Conservation (phyloP, 2,797 vertebrate genomes). For the Clarias fuscus region DNA sequence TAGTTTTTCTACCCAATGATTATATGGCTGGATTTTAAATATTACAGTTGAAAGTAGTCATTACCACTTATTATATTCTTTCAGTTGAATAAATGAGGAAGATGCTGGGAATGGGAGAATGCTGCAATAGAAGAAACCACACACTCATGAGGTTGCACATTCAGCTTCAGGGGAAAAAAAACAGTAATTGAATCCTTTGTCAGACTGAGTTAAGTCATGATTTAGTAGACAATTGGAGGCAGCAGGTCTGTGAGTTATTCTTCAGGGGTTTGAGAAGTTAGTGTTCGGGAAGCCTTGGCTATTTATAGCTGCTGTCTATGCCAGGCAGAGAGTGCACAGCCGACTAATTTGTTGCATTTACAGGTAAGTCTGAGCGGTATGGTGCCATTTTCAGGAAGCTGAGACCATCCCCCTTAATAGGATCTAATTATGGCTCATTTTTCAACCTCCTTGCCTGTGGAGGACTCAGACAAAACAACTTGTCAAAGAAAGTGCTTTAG, state of each 20-base stretch:
- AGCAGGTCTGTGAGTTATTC: slow-evolving; percentile 46
- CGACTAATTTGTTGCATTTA: slow-evolving; percentile 65
- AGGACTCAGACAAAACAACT: slow-evolving; percentile 54
- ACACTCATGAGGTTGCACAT: neutral
- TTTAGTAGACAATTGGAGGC: slow-evolving; percentile 35
- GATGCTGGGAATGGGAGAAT: neutral
- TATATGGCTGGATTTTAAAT: neutral
- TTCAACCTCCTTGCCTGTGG: slow-evolving; percentile 50
- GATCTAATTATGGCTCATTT: slow-evolving; percentile 63
- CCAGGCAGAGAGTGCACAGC: slow-evolving; percentile 50
- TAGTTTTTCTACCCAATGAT: neutral
- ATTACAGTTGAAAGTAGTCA: neutral
- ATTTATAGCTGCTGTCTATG: slow-evolving; percentile 72
- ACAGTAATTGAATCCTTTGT: slow-evolving; percentile 26
- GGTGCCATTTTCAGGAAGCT: slow-evolving; percentile 46
- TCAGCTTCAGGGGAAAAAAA: neutral
- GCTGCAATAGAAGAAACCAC: neutral
- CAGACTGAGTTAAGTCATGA: slow-evolving; percentile 42
- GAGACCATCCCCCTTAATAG: slow-evolving; percentile 51
- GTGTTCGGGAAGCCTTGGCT: slow-evolving; percentile 58
- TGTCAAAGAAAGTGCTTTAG: slow-evolving; percentile 59
- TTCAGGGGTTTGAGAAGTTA: slow-evolving; percentile 60
- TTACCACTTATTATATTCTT: neutral
- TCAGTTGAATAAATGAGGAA: neutral
- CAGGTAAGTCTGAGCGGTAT: slow-evolving; percentile 65